Conservation (phyloP, 2,113 vertebrate species). For the Zapus hudsonius region DNA sequence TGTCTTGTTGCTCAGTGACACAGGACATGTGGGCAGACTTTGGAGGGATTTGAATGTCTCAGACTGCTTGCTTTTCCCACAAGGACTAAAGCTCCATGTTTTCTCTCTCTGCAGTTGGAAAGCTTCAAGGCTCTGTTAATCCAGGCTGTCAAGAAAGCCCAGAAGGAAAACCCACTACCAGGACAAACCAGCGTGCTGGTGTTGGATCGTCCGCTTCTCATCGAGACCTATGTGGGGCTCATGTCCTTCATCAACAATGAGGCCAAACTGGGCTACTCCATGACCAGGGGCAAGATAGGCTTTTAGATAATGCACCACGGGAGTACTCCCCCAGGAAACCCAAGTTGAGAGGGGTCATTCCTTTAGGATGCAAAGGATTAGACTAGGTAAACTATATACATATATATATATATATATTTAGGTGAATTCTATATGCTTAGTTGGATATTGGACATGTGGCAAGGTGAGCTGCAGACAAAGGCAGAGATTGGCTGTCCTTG, state of each 20-base stretch:
- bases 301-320: conserved; percentile 85
- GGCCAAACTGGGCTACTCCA: conserved; percentile 97
- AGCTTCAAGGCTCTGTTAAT: conserved; percentile 93
- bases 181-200: conserved; percentile 91
- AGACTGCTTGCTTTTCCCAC: too few species aligned
- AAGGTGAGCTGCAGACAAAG: not conserved
- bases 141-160: conserved; percentile 96
- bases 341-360: not conserved
- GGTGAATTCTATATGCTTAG: not conserved
- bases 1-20: not conserved
- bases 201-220: conserved; percentile 94
- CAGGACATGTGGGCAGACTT: fast-evolving
- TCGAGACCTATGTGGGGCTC: conserved; percentile 97
- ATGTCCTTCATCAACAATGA: conserved; percentile 99
- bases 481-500: not conserved
- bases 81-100: not conserved
- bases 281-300: conserved; percentile 96
- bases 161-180: conserved; percentile 89
- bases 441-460: not conserved
- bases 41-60: not conserved
- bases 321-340: not conserved
- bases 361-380: not conserved
- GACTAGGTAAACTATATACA: not conserved
- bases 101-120: conserved; percentile 87
- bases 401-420: not conserved